Base-by-base conservation (phyloP, 2,113 vertebrate species). In the Catharus minimus region DNA sequence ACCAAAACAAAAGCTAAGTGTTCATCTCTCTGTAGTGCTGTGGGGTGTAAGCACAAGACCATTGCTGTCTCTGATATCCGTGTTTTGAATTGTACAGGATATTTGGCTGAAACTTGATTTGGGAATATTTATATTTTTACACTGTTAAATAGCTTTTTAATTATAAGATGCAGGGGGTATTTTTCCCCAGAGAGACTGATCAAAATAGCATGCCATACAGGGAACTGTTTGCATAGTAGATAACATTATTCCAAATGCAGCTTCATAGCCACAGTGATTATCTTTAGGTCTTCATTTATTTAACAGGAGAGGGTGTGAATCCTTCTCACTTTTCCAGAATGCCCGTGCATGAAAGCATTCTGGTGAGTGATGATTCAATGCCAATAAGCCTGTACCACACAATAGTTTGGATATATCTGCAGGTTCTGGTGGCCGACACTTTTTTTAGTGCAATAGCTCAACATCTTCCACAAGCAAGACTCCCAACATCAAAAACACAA, bases 1-100 rank as follows among this genome's bases (percentile, higher is more conserved):
- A 97, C 97, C 96, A 97, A 98, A 98, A 98, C 98, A 98, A 98
- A 98, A 98, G 96, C 97, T 96, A 98, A 98, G 95, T 97, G 97
- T 98, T 98, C 97, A 95, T 97, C 96, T 97, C 96, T 97, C 97
- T 90, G 89, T 96, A 97, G 95, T 95, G 96, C 94, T 92, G 78
- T 93, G 90, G 92, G 83, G 78, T 96, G 68, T 96, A 97, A 97
- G 97, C 95, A 96, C 86, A 94, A 90, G 85, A 89, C 94, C 50
- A 56, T 90, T 92, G 60, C 95, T 94, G 78, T 78, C 73, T 95
- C 88, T 96, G 95, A 95, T 96, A 95, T 87, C 88, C 11, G 2
- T 94, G 92, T 95, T 97, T 96, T 93, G 95, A 97, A 96, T 80
- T 84, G 39, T 66, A 43, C 61, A 94, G 49, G 89, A 76, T 94